phyloP scores from a whole-genome alignment of 2,888 invertebrate species.

The Aleiodes alternator region DNA sequence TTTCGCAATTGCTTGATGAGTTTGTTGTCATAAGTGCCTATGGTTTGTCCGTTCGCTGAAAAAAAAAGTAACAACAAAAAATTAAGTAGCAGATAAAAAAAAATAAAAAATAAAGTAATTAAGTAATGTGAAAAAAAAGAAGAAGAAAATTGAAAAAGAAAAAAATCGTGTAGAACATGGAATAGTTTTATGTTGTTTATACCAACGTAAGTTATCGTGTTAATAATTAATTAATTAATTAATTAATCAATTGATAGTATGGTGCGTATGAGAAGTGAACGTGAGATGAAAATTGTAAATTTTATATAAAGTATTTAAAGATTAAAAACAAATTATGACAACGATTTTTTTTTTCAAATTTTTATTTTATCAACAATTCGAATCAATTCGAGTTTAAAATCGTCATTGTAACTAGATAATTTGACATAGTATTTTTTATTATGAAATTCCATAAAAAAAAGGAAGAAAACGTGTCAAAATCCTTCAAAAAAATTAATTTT shows the following conservation, averaged over 20 bases:
- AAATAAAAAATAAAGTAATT: conserved; percentile 15
- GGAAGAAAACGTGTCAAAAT: no score
- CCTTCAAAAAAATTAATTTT: no score
- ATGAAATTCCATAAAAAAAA: no score
- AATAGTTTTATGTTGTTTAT: conserved; percentile 35
- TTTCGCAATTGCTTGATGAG: conserved; percentile 49
- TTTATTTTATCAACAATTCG: neutral
- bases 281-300: conserved; percentile 19
- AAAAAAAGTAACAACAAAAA: neutral
- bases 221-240: conserved; percentile 31
- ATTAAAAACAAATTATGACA: conserved; percentile 27
- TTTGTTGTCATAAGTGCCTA: conserved; percentile 56
- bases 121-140: conserved; percentile 41
- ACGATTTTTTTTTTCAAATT: conserved; percentile 6
- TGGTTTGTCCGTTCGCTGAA: conserved; percentile 50
- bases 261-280: conserved; percentile 14
- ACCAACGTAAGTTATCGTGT: conserved; percentile 20
- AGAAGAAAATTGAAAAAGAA: neutral
- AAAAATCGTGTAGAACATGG: neutral
- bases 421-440: no score
- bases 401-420: no score
- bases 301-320: conserved; percentile 31
- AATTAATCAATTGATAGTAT: conserved; percentile 25
- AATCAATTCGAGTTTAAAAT: no score
- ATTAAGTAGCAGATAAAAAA: neutral